Conservation (phyloP, 2,797 vertebrate species). For the Cetoscarus ocellatus region DNA sequence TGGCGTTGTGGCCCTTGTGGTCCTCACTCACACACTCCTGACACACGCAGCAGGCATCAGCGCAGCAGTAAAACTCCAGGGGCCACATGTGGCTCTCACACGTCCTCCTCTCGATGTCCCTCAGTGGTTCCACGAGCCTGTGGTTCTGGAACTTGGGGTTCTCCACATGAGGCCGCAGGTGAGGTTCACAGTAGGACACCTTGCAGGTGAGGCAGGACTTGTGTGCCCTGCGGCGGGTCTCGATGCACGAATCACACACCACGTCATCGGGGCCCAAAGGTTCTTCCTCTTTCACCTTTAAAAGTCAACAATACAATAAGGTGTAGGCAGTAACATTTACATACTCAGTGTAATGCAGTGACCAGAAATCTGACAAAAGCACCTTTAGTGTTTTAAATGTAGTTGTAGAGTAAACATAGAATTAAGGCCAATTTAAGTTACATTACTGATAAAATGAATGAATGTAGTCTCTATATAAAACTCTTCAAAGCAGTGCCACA, state of each 20-base stretch:
- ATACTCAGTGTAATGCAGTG: too few relatives aligned
- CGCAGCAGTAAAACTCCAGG: slow-evolving; percentile 85
- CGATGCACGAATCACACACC: slow-evolving; percentile 86
- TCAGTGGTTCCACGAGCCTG: slow-evolving; percentile 82
- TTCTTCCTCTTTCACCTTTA: slow-evolving; percentile 30
- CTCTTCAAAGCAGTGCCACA: too few relatives aligned
- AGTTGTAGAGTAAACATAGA: too few relatives aligned
- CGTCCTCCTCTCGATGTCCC: slow-evolving; percentile 85
- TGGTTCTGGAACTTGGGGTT: slow-evolving; percentile 83
- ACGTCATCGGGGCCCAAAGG: slow-evolving; percentile 74
- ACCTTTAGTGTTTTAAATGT: too few relatives aligned
- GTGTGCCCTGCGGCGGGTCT: slow-evolving; percentile 75
- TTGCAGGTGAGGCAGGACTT: slow-evolving; percentile 88
- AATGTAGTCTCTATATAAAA: too few relatives aligned
- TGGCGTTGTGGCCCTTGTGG: slow-evolving; percentile 80
- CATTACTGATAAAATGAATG: too few relatives aligned
- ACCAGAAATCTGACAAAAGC: too few relatives aligned
- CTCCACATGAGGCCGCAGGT: slow-evolving; percentile 87
- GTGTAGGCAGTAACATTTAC: too few relatives aligned
- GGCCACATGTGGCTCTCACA: slow-evolving; percentile 86
- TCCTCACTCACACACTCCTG: slow-evolving; percentile 82
- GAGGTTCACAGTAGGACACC: slow-evolving; percentile 86
- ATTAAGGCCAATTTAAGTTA: too few relatives aligned
- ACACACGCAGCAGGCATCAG: slow-evolving; percentile 85
- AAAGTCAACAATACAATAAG: too few relatives aligned